phyloP scores from a whole-genome alignment of 35 echinoderm and acorn worm genomes.

The Heliocidaris tuberculata region DNA sequence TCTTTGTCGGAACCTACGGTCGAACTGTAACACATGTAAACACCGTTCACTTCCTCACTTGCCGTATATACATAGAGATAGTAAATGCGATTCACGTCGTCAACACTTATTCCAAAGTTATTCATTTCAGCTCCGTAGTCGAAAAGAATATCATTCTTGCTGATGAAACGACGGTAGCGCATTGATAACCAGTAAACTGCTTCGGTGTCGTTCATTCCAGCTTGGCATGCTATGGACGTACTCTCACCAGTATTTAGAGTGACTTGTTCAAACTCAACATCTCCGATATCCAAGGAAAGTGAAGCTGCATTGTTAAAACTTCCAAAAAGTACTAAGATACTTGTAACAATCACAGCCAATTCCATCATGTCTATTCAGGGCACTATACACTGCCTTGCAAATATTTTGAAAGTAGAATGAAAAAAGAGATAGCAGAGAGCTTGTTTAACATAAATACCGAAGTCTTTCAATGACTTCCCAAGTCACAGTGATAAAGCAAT shows the following conservation, averaged over 20 bases:
- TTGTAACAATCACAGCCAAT: background rate
- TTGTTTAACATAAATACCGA: background rate
- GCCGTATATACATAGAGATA: background rate
- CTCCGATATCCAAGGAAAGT: background rate
- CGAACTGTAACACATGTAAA: background rate
- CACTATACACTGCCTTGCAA: background rate
- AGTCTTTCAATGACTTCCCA: background rate
- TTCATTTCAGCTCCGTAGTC: background rate
- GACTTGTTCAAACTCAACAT: background rate
- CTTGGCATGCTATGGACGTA: background rate
- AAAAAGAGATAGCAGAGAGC: background rate
- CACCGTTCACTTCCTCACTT: background rate
- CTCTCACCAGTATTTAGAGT: background rate
- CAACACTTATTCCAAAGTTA: background rate
- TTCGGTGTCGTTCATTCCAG: background rate
- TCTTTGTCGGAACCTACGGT: too few species aligned
- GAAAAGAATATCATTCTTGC: constrained; percentile 1
- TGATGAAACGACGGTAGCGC: background rate
- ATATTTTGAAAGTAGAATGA: background rate
- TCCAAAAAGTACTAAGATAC: background rate
- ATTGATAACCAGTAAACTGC: constrained; percentile 26
- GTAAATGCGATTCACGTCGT: background rate
- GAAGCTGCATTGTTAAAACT: background rate
- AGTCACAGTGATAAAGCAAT: too few species aligned
- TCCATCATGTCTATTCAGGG: background rate